A percentile compares a stretch with the other conserved stretches of the same genome.
These are phyloP conservation scores for Meteorus sp. DNA, from an alignment of 1,140 invertebrate genomes.

Conservation along the genomic window DNA sequence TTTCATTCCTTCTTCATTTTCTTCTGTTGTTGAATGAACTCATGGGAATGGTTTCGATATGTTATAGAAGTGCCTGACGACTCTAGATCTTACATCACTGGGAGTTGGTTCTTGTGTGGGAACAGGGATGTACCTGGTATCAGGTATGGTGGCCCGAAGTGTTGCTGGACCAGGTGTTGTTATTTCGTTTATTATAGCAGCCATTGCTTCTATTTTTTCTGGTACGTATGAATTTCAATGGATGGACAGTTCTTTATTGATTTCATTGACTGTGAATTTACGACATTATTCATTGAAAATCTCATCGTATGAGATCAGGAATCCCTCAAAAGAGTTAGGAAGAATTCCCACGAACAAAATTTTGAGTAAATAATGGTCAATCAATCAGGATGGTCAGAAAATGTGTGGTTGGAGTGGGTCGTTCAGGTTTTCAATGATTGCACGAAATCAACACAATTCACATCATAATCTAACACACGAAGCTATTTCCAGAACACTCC, in stretches of 20 bases:
- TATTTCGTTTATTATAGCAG: conserved; percentile 87
- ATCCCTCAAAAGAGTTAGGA: too few relatives aligned
- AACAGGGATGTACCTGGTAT: conserved; percentile 91
- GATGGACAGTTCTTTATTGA: background rate
- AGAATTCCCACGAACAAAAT: too few relatives aligned
- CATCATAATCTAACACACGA: too few relatives aligned
- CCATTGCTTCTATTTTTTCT: conserved; percentile 87
- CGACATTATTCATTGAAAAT: too few relatives aligned
- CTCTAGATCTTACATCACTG: conserved; percentile 84
- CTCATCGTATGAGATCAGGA: too few relatives aligned
- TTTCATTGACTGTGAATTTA: background rate
- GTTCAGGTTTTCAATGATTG: too few relatives aligned
- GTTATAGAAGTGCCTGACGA: conserved; percentile 85
- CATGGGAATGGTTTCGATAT: conserved; percentile 18
- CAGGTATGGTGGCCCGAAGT: conserved; percentile 85
- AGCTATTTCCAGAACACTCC: too few relatives aligned
- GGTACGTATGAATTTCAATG: conserved; percentile 61
- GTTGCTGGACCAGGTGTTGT: conserved; percentile 87
- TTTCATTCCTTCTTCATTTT: too few relatives aligned
- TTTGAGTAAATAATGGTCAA: too few relatives aligned
- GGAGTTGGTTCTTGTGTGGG: conserved; percentile 93
- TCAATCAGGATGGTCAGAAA: too few relatives aligned
- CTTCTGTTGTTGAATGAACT: background rate
- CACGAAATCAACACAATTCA: too few relatives aligned
- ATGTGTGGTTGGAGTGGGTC: too few relatives aligned